phyloP scores from a whole-genome alignment of 2,113 vertebrate genomes.

The Macquaria ambigua region DNA sequence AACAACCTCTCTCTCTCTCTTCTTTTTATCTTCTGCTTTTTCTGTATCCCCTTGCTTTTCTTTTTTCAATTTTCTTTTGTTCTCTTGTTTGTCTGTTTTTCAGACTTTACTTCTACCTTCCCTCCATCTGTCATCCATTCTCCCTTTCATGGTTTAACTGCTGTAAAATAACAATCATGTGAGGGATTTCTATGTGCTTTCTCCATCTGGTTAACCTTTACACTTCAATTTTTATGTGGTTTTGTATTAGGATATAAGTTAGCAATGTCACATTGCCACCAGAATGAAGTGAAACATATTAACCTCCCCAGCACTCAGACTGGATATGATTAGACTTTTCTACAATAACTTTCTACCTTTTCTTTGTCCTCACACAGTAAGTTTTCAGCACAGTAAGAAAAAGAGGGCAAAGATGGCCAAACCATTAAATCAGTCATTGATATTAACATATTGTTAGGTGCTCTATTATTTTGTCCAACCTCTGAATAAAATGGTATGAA shows the following conservation, averaged over 20 bases:
- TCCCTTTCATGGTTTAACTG: neutral
- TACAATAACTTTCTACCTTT: neutral
- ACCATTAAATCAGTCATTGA: neutral
- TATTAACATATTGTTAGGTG: neutral
- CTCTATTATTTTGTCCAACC: neutral
- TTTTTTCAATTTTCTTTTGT: neutral
- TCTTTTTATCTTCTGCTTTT: conserved; percentile 12
- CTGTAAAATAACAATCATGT: neutral
- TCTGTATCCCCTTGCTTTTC: neutral
- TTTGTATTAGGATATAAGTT: neutral
- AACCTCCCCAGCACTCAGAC: neutral
- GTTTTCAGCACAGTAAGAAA: neutral
- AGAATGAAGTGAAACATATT: neutral
- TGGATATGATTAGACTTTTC: neutral
- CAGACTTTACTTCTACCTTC: neutral
- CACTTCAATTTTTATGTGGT: neutral
- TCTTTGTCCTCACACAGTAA: neutral
- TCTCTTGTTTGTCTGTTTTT: neutral
- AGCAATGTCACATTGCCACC: neutral
- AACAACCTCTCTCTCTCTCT: neutral
- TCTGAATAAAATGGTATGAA: neutral
- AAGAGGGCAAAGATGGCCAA: neutral
- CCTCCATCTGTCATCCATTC: neutral
- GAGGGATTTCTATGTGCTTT: neutral
- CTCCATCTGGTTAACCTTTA: neutral